Evolutionary conservation across 2,113 vertebrate species (phyloP), one percentile per base, ranked within the genome.

Genomic region (Prionailurus bengalensis): DNA sequence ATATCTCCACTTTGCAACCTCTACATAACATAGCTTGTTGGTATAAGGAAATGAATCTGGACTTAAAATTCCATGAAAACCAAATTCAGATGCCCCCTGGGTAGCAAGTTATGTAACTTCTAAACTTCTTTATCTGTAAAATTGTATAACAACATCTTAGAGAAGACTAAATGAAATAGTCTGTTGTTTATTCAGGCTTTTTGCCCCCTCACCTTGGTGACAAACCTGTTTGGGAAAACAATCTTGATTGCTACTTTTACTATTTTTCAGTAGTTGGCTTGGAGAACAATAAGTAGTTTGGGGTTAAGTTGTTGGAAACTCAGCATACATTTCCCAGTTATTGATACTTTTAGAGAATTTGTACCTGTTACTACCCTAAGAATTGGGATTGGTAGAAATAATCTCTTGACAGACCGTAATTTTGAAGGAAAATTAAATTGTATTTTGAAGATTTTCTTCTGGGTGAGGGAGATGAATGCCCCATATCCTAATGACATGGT

Each of bases 391-490:
- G 42, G 31, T 84, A 83, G 63, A 45, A 55, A 63, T 88, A 91
- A 53, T 71, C 23, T 84, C 16, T 81, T 76, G 33, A 70, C 78
- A 42, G 33, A 86, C 73, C 61, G 36, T 88, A 17, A 73, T 87
- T 87, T 66, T 74, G 19, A 83, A 81, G 82, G 19, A 82, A 63
- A 90, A 78, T 91, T n/a, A 63, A 27, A 27, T 58, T 90, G 19
- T 89, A 21, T 95, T 91, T 61, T 61, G 51, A 31, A 81, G 58
- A 70, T 63, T 84, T 94, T 19, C 55, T 96, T 71, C 58, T 80
- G 7, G 36, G 6, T 86, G 21, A 84, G 14, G 55, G 70, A 61
- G 3, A 45, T 76, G n/a, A 83, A 29, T 73, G 15, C 16, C 11
- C 14, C 33, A 39, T 85, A 6, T 79, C 21, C 61, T 61, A 51